Base-by-base conservation (phyloP, 2,888 invertebrate genomes). In the Parnassius glacialis region DNA sequence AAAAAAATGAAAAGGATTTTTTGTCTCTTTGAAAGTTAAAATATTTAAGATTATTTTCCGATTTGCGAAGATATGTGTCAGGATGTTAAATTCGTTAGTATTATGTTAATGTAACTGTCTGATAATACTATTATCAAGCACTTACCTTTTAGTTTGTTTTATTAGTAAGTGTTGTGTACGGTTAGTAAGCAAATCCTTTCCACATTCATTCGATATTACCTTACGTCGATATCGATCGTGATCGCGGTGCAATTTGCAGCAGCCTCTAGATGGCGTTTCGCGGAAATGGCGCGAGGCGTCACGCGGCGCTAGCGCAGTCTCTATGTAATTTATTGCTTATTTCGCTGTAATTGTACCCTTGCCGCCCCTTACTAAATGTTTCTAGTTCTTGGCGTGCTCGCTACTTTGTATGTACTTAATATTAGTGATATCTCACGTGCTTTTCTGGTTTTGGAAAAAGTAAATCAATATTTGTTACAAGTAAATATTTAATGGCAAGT, bases 271-370 rank as follows among this genome's bases (percentile, higher is more conserved):
- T 84, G 84, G 81, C 78, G 81, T 76, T 90, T 90, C 90, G 84
- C 79, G 84, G 90, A 90, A 90, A 77, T 82, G 71, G 74, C 75
- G 76, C 70, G 67, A 75, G 71, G 71, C 84, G 80, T 87, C 86
- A 87, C 87, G 87, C 81, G 80, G 84, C 81, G 83, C 81, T 76
- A 71, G 81, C 79, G 78, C 82, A 78, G 70, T 71, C 65, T 69
- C 74, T 74, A 67, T 75, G 72, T 75, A 76, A 79, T 79, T 78
- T 80, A 79, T 78, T 76, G 71, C 69, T 74, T 77, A 88, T 89
- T 86, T 87, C 79, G 67, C 74, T 73, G 86, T 87, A 87, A 88
- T 88, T 86, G 85, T 76, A 86, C 81, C 80, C 78, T 83, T 75
- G 70, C 81, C 79, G 81, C 82, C 81, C 79, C 77, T 71, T 61